Percentiles rank a stretch among this genome's conserved stretches.
These are phyloP conservation scores for Eulithis prunata DNA, from an alignment of 2,888 invertebrate genomes.

Conservation along the genomic window DNA sequence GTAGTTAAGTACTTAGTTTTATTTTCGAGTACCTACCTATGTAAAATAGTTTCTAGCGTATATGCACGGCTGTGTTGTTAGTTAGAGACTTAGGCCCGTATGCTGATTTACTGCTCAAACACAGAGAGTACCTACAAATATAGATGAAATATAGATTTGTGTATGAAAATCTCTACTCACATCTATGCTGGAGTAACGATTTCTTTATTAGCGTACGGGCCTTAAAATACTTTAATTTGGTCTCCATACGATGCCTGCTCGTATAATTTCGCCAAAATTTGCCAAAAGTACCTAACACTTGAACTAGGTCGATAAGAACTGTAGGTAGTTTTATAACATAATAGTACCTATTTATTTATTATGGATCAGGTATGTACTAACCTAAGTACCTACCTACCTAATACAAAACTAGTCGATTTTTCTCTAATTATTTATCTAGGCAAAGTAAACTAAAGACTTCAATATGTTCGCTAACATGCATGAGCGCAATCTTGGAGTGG, in stretches of 20 bases:
- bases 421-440: background rate
- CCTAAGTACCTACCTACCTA: constrained; percentile 44
- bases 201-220: no score
- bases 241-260: background rate
- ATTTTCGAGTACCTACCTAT: constrained; percentile 21
- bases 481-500: no score
- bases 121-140: no score
- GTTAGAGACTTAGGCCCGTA: constrained; percentile 50
- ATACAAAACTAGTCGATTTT: constrained; percentile 60
- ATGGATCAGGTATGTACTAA: background rate
- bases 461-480: no score
- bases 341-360: background rate
- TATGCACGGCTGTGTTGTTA: constrained; percentile 57
- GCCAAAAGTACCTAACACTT: constrained; percentile 71
- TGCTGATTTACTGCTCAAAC: no score
- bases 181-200: no score
- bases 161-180: no score
- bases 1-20: background rate
- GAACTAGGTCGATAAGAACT: constrained; percentile 51
- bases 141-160: no score
- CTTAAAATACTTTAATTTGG: constrained; percentile 13
- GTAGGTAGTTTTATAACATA: constrained; percentile 48
- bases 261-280: constrained; percentile 77
- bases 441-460: no score
- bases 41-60: background rate